Percentiles rank a stretch among this genome's conserved stretches.
These are phyloP conservation scores for Sceloporus undulatus DNA, from an alignment of 2,113 vertebrate species.

Conservation along the genomic window DNA sequence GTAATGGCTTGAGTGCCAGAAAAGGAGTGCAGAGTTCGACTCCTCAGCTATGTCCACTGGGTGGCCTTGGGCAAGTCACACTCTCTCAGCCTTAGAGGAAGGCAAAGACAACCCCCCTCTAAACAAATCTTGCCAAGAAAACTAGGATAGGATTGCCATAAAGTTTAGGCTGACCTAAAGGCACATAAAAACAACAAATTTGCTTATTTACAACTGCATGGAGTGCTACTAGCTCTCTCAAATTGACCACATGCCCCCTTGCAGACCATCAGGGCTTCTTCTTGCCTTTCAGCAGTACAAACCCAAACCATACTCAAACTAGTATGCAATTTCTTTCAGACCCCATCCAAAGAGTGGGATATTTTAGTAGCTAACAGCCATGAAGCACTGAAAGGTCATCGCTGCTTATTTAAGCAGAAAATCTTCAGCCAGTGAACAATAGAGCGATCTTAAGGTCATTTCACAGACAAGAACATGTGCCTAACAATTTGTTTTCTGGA, in stretches of 20 bases:
- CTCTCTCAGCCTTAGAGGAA: too few species aligned
- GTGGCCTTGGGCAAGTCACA: too few species aligned
- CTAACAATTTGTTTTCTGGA: not conserved
- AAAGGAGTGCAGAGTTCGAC: too few species aligned
- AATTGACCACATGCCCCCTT: not conserved
- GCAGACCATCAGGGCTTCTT: not conserved
- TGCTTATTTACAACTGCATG: not conserved
- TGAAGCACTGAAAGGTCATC: not conserved
- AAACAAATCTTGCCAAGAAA: too few species aligned
- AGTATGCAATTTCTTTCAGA: not conserved
- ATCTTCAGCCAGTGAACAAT: not conserved
- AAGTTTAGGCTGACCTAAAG: too few species aligned
- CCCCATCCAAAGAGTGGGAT: not conserved
- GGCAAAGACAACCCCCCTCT: too few species aligned
- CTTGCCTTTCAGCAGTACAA: not conserved
- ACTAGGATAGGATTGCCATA: too few species aligned
- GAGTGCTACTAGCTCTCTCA: not conserved
- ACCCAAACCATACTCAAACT: not conserved
- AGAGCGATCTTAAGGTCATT: not conserved
- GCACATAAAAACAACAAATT: too few species aligned
- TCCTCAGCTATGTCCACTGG: too few species aligned
- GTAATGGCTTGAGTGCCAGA: too few species aligned
- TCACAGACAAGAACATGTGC: not conserved
- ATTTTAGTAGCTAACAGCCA: not conserved
- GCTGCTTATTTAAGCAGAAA: not conserved